Evolutionary conservation across 2,113 vertebrate genomes (phyloP), one percentile per base, ranked within the genome.

Genomic region (Burhinus bistriatus): DNA sequence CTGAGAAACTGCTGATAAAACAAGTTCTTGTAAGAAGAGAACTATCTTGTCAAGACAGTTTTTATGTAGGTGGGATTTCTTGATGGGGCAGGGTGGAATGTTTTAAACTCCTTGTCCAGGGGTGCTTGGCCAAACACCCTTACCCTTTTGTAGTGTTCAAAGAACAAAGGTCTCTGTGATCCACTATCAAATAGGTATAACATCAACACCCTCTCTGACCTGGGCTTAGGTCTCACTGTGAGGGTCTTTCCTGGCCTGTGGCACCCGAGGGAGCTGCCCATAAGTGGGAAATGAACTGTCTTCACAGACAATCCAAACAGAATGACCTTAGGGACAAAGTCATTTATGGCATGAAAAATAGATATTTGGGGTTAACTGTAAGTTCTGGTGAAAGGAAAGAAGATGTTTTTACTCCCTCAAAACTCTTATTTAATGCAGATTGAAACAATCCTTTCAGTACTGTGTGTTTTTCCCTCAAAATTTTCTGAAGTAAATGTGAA

Each of bases 201-300:
- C 36, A 44, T 22, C 47, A 44, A 4, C 59, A 61, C 47, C 27
- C 23, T 30, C 12, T 18, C 16, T 45, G 32, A 16, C 32, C 32
- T 57, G 54, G 8, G 29, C 18, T 58, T 85, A 68, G 20, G n/a
- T 55, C 19, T 59, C 26, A 3, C 26, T 6, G 14, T 32, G 30
- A 49, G 20, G 15, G 49, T 49, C 40, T n/a, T 51, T n/a, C 27
- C 47, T 40, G 58, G 49, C 65, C 65, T 0, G 0, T 9, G 16
- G 34, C 66, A n/a, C 15, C 14, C 17, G 12, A 15, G 22, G 68
- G 61, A 57, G 40, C 57, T 78, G 20, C 23, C 4, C 12, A 1
- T 52, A 10, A 15, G 25, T 40, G 36, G 45, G 47, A 30, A 45
- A 19, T 38, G 36, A 86, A 14, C 42, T 83, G 42, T 69, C 29